These are phyloP conservation scores for Panthera leo DNA, from an alignment of 2,113 vertebrate species.

Conservation along the genomic window DNA sequence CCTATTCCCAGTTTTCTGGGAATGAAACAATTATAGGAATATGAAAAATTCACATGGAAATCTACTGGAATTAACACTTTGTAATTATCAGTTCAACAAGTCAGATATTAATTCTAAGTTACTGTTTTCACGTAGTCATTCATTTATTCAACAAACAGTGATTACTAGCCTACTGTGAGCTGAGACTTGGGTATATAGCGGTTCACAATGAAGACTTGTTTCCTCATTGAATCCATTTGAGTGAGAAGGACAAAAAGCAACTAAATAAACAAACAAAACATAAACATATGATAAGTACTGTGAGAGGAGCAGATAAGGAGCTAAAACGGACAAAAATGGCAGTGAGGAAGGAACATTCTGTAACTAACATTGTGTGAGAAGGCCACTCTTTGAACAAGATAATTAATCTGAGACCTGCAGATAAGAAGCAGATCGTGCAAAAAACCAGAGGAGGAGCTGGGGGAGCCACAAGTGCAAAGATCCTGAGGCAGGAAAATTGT, in stretches of 20 bases:
- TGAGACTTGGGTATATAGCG: not conserved
- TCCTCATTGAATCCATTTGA: not conserved
- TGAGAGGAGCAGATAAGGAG: not conserved
- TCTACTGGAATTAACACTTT: constrained; percentile 17
- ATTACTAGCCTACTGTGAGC: not conserved
- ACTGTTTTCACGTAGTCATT: not conserved
- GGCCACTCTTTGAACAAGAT: not conserved
- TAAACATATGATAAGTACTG: not conserved
- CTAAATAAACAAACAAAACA: not conserved
- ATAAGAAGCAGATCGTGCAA: not conserved
- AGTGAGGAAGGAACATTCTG: not conserved
- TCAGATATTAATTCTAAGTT: not conserved
- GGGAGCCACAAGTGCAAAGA: not conserved
- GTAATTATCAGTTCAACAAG: not conserved
- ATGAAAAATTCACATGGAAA: constrained; percentile 16
- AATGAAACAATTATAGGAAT: not conserved
- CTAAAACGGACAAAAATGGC: not conserved
- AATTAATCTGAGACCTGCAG: not conserved
- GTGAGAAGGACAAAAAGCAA: not conserved
- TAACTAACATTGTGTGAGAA: not conserved
- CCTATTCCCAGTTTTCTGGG: not conserved
- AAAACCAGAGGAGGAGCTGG: not conserved
- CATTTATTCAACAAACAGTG: constrained; percentile 15
- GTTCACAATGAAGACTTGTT: not conserved
- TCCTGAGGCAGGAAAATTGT: not conserved